These are phyloP conservation scores for Neoseiulus cucumeris DNA, from an alignment of 1,140 invertebrate genomes.

Conservation along the genomic window DNA sequence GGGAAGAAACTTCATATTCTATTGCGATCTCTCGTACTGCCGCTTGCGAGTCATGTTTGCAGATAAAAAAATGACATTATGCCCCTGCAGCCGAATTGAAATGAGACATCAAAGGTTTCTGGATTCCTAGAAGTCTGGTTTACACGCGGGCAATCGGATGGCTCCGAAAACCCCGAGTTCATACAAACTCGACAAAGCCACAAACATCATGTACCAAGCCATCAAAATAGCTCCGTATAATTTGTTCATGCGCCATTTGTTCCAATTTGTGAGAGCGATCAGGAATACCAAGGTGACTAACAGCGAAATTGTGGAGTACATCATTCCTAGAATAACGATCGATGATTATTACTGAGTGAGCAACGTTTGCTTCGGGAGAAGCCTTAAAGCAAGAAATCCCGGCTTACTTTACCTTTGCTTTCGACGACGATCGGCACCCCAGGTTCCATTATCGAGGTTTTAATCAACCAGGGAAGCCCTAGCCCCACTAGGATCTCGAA, in stretches of 20 bases:
- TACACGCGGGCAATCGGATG: constrained; percentile 64
- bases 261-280: constrained; percentile 63
- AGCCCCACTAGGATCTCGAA: constrained; percentile 93
- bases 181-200: constrained; percentile 69
- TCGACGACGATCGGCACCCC: constrained; percentile 66
- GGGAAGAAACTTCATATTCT: no score
- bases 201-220: constrained; percentile 77
- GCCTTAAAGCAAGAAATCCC: no score
- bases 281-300: constrained; percentile 80
- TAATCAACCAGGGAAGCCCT: constrained; percentile 86
- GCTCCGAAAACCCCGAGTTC: constrained; percentile 79
- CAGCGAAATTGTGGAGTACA: constrained; percentile 72
- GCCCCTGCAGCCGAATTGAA: no score
- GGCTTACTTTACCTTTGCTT: constrained; percentile 73
- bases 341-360: not conserved
- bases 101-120: no score
- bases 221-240: constrained; percentile 67
- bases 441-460: constrained; percentile 63
- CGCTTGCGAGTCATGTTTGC: no score
- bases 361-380: no score
- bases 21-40: no score
- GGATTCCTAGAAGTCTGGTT: constrained; percentile 49
- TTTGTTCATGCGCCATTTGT: constrained; percentile 76
- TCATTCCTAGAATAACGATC: constrained; percentile 53
- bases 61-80: no score